These are phyloP conservation scores for Rugalucina vietnamica DNA, from an alignment of 2,888 invertebrate species.

Conservation along the genomic window DNA sequence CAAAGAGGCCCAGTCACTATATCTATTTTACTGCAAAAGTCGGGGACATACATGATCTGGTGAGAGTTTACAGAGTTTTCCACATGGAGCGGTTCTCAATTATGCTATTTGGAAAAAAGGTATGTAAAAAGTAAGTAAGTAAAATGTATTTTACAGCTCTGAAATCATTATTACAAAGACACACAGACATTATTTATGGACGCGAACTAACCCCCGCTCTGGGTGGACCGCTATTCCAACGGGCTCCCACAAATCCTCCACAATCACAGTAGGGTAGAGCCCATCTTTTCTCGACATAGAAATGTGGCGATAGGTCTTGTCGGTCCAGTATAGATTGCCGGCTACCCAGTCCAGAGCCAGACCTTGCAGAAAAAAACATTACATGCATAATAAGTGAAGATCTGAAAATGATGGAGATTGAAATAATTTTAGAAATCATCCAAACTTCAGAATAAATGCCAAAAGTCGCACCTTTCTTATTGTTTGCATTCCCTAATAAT, in stretches of 20 bases:
- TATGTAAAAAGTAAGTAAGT: no score
- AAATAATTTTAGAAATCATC: no score
- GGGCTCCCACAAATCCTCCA: constrained; percentile 92
- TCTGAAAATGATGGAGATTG: neutral
- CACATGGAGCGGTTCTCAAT: no score
- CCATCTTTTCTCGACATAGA: constrained; percentile 84
- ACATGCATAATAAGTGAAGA: neutral
- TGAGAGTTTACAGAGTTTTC: no score
- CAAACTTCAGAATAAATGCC: no score
- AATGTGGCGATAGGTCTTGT: constrained; percentile 83
- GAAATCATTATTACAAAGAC: neutral
- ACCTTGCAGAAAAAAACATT: constrained; percentile 76
- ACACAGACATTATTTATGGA: neutral
- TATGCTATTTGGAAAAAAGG: no score
- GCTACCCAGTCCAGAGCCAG: constrained; percentile 84
- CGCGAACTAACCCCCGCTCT: constrained; percentile 85
- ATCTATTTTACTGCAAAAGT: no score
- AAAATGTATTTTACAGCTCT: no score
- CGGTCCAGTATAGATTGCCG: constrained; percentile 84
- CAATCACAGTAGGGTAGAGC: constrained; percentile 89
- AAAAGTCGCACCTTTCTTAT: no score
- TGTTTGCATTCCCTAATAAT: no score
- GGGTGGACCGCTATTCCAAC: constrained; percentile 95
- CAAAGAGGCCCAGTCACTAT: no score
- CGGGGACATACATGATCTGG: no score